phyloP scores from a whole-genome alignment of 1,140 invertebrate genomes.

The Dreissena polymorpha region DNA sequence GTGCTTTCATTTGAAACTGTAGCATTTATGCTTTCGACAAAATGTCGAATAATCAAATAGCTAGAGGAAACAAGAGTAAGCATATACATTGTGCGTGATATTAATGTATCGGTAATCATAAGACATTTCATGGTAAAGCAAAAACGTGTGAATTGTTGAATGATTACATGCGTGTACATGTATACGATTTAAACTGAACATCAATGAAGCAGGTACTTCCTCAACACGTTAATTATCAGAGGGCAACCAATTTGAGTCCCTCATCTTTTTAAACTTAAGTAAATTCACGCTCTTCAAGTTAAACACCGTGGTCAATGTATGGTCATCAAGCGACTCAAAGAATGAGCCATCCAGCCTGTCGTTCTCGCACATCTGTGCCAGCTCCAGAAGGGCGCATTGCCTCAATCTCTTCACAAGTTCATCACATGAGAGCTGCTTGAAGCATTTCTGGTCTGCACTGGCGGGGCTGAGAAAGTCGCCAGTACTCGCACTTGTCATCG shows the following conservation, averaged over 20 bases:
- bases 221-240: background rate
- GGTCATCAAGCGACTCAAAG: background rate
- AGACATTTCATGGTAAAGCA: too few relatives aligned
- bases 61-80: too few relatives aligned
- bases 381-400: background rate
- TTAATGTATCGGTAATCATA: too few relatives aligned
- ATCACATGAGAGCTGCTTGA: background rate
- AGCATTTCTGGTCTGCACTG: background rate
- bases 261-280: conserved; percentile 10
- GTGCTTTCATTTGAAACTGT: too few relatives aligned
- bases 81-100: too few relatives aligned
- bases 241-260: conserved; percentile 23
- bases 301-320: background rate
- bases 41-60: too few relatives aligned
- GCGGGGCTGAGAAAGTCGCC: too few relatives aligned
- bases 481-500: background rate
- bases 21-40: too few relatives aligned
- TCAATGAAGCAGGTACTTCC: too few relatives aligned
- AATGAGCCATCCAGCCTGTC: conserved; percentile 27
- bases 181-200: too few relatives aligned
- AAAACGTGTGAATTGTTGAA: too few relatives aligned
- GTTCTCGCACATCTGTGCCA: background rate
- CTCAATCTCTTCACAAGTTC: conserved; percentile 2
- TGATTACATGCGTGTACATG: too few relatives aligned
- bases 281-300: conserved; percentile 9